Evolutionary conservation across 2,113 vertebrate species (phyloP).

Genomic region (Marmota monax): DNA sequence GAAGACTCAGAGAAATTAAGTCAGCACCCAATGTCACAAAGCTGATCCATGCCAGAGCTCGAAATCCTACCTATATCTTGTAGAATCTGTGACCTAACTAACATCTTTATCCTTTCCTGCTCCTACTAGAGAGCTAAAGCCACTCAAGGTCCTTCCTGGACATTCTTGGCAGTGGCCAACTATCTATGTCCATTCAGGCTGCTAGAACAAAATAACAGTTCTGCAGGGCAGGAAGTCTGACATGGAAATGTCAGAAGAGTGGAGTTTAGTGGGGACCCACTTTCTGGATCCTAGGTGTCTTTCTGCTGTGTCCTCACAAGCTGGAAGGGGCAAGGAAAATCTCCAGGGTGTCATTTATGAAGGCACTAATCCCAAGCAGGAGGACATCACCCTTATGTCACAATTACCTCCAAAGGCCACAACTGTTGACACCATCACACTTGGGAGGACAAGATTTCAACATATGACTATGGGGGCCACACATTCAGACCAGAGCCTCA

Average conservation of each 20-base stretch:
- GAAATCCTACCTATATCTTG: not conserved
- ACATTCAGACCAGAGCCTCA: no score
- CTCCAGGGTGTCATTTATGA: not conserved
- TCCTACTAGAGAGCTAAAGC: not conserved
- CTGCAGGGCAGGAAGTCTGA: no score
- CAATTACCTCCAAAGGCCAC: not conserved
- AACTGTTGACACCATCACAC: no score
- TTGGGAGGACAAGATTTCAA: no score
- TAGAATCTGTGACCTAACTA: not conserved
- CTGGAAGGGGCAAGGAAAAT: rapidly evolving
- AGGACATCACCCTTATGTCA: not conserved
- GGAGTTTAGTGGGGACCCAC: no score
- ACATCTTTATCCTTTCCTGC: not conserved
- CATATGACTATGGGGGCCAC: no score
- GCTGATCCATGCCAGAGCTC: not conserved
- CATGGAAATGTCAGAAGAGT: not conserved
- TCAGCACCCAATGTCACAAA: not conserved
- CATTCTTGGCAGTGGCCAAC: not conserved
- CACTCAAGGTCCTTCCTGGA: not conserved
- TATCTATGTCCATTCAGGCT: not conserved
- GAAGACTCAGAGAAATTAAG: not conserved
- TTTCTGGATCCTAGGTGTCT: not conserved
- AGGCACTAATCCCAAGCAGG: not conserved
- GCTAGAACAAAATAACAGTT: not conserved
- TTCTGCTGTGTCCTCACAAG: no score